Evolutionary conservation across 2,113 vertebrate genomes (phyloP), one percentile per base, ranked within the genome.

Genomic region (Cephalopterus ornatus): DNA sequence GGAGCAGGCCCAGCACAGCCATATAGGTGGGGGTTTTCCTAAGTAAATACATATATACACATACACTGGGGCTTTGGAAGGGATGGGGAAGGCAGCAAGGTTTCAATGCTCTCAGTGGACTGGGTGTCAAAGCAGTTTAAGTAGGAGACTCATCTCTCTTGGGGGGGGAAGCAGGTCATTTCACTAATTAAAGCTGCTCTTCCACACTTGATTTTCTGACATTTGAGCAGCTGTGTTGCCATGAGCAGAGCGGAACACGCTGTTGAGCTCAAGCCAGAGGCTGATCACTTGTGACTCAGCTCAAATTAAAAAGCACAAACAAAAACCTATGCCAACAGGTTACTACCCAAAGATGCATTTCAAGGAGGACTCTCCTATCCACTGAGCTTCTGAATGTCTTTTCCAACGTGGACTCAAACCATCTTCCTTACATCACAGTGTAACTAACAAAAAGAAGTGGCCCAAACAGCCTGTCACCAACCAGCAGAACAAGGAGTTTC

Each of bases 221-320:
- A 65, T 41, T 49, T 17, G 46, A 92, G 47, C 49, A 53, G 53
- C 24, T 7, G 17, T 41, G 28, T 68, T 56, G 49, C 70, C 71
- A 11, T 0, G 0, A 26, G 53, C 55, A 42, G 37, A 76, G 65
- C 1, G 0, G 42, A 71, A n/a, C 24, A n/a, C 0, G 6, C 20
- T 52, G 5, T 4, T 19, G 46, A 62, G 79, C 63, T 73, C 59
- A 27, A 33, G 65, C 30, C 58, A 63, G 33, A 37, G 32, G 59
- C 27, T 55, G 27, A 7, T 37, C 62, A 41, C 18, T 66, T 37
- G 28, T 30, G 46, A 76, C 37, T 95, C 74, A 62, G 77, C 52
- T 84, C 70, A 68, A 71, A 84, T 50, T 44, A 71, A 71, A 65
- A 90, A 14, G 23, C 32, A 41, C 22, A 72, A 68, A 32, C 17